Evolutionary conservation across 1,140 invertebrate species (phyloP).

Genomic region (Pseudomyrmex cubaensis): DNA sequence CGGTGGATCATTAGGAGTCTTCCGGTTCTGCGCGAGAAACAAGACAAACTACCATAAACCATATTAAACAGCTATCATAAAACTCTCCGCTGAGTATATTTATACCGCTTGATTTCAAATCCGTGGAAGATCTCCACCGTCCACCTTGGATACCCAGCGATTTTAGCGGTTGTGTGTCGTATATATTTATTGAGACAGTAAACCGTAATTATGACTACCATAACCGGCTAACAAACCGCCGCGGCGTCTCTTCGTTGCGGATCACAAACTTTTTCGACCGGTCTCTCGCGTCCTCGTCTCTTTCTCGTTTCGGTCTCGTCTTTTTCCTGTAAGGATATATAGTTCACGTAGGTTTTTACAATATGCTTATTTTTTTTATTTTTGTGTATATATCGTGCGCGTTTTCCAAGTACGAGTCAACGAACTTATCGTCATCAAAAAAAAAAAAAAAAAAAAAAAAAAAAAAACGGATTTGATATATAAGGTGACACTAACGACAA

Average conservation of each 20-base stretch:
- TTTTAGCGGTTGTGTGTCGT: slow-evolving; percentile 66
- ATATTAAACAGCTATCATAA: slow-evolving; percentile 76
- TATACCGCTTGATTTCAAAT: slow-evolving; percentile 78
- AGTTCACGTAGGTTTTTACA: neutral
- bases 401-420: neutral
- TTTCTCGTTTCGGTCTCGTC: neutral
- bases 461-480: slow-evolving; percentile 23
- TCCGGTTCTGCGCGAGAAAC: slow-evolving; percentile 74
- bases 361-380: neutral
- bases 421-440: neutral
- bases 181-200: slow-evolving; percentile 83
- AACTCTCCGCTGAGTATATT: slow-evolving; percentile 53
- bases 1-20: slow-evolving; percentile 70
- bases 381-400: neutral
- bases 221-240: slow-evolving; percentile 78
- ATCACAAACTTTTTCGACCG: slow-evolving; percentile 44
- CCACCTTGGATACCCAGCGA: slow-evolving; percentile 41
- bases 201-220: slow-evolving; percentile 80
- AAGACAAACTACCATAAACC: slow-evolving; percentile 72
- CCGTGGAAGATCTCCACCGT: slow-evolving; percentile 70
- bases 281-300: neutral
- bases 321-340: neutral
- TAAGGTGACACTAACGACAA: slow-evolving; percentile 55
- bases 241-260: slow-evolving; percentile 11
- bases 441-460: neutral